Evolutionary conservation across 2,888 invertebrate genomes (phyloP), one percentile per base, ranked within the genome.

Genomic region (Heteromyza rotundicornis): DNA sequence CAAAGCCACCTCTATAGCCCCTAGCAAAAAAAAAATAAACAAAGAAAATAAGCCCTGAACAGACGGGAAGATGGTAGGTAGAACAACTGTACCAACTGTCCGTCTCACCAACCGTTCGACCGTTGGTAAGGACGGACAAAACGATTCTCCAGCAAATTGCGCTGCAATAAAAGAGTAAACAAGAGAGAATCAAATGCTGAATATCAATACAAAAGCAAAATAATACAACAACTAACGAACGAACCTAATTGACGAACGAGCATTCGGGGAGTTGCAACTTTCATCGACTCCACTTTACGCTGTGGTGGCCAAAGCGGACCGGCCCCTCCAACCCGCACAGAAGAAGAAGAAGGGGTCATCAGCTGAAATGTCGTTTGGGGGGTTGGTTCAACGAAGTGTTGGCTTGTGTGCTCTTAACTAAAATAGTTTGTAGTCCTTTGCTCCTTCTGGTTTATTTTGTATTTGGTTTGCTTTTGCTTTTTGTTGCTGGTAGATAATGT

Each of bases 181-280:
- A 58, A 32, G 36, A 27, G 14, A 24, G 44, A 58, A 59, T 60
- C n/a, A 35, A 57, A 57, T 32, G 50, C 19, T 40, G 56, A 55
- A 54, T 40, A 57, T 57, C 54, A 35, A 50, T 32, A n/a, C 19
- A 19, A 47, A 47, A 59, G 66, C 47, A 24, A 57, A 57, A 22
- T 32, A 10, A 57, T 19, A 8, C 49, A 56, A 16, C 20, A 40
- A 55, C 16, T 22, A 40, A 50, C 47, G 27, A 63, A 64, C 63
- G 69, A 68, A 70, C 69, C 71, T 81, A 80, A 80, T 80, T 82
- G 80, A 80, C 78, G 76, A 74, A 82, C 80, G 80, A 81, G 77
- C 74, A 75, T 75, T 76, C 68, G 69, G 81, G 78, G 81, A 80
- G 74, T 78, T 77, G 78, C 73, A 72, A 77, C 76, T 76, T 79